These are phyloP conservation scores for Muntiacus muntjak DNA, from an alignment of 2,113 vertebrate genomes.

Conservation along the genomic window DNA sequence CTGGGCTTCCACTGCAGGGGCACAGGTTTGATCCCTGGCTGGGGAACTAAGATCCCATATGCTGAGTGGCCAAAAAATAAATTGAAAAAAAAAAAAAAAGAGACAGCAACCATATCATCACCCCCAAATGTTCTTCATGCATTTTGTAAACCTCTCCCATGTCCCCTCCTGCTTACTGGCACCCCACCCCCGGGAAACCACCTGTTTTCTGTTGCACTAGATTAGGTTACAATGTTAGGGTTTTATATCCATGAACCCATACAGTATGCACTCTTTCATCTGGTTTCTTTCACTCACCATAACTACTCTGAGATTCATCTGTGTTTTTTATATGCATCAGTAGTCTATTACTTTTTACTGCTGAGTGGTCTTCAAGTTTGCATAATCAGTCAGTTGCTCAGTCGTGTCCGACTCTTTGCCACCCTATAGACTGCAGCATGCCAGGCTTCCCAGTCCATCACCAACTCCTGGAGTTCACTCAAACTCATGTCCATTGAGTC, in stretches of 20 bases:
- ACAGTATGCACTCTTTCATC: background rate
- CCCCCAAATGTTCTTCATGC: background rate
- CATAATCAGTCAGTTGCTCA: background rate
- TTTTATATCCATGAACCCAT: background rate
- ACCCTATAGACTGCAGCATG: background rate
- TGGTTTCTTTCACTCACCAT: background rate
- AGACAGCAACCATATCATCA: background rate
- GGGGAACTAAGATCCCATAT: background rate
- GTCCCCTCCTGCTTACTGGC: background rate
- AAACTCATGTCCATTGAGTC: too few species aligned
- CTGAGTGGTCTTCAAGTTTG: background rate
- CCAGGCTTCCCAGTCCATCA: background rate
- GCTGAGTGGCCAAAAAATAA: background rate
- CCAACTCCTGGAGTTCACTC: too few species aligned
- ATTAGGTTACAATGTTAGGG: background rate
- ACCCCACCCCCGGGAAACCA: background rate
- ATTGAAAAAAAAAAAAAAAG: background rate
- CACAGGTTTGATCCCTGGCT: background rate
- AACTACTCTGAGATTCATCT: background rate
- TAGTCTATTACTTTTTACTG: background rate
- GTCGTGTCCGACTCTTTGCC: fast-evolving
- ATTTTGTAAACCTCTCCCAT: background rate
- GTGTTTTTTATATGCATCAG: background rate
- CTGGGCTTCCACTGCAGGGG: background rate
- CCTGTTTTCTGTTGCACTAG: background rate